A percentile compares a stretch with the other conserved stretches of the same genome.
These are phyloP conservation scores for Phycodurus eques DNA, from an alignment of 2,113 vertebrate species.

Conservation along the genomic window DNA sequence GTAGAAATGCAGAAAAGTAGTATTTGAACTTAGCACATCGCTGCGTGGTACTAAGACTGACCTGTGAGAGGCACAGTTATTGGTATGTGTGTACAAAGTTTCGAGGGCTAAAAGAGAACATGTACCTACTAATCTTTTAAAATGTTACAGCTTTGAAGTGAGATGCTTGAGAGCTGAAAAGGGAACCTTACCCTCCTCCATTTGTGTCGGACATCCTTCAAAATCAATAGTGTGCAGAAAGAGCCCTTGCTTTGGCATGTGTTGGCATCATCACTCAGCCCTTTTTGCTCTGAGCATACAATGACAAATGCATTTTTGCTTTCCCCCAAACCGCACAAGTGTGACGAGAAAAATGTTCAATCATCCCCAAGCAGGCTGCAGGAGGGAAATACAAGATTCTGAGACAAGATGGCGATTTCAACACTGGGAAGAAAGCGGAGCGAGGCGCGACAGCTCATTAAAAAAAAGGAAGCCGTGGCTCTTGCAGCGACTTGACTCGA, in stretches of 20 bases:
- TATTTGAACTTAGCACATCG: too few species aligned
- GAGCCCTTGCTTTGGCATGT: neutral
- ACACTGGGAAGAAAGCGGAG: slow-evolving; percentile 22
- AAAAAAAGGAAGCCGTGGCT: neutral
- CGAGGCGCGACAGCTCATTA: neutral
- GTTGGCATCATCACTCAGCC: neutral
- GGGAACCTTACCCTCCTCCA: neutral
- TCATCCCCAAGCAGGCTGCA: slow-evolving; percentile 17
- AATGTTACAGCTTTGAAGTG: neutral
- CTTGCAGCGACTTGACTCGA: neutral
- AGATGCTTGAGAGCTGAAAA: neutral
- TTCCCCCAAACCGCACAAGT: slow-evolving; percentile 16
- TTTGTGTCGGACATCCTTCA: neutral
- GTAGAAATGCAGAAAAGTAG: too few species aligned
- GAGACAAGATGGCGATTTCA: slow-evolving; percentile 39
- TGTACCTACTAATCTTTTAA: neutral
- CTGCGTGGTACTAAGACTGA: too few species aligned
- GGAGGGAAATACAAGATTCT: slow-evolving; percentile 35
- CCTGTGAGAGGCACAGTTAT: too few species aligned
- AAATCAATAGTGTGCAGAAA: neutral
- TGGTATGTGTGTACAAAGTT: neutral
- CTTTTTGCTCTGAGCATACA: neutral
- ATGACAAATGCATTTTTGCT: slow-evolving; percentile 7
- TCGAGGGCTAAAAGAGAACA: neutral
- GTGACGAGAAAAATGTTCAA: slow-evolving; percentile 28